These are phyloP conservation scores for Pterocles orientalis DNA, from an alignment of 2,113 vertebrate species.

Conservation along the genomic window DNA sequence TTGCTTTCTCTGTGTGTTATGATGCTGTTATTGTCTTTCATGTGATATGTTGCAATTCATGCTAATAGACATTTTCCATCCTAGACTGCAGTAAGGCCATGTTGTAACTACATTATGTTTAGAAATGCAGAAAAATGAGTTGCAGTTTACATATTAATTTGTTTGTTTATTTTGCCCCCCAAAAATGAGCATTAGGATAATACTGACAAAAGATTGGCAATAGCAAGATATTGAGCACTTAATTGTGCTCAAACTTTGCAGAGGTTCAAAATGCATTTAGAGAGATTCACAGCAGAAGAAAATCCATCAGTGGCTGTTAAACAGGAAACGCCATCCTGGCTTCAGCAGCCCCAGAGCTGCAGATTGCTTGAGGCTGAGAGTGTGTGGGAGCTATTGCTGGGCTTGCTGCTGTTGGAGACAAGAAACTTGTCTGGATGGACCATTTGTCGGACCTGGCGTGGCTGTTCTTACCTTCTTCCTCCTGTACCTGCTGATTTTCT, in stretches of 20 bases:
- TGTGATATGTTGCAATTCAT: conserved; percentile 29
- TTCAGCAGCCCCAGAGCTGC: background rate
- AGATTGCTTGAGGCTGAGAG: background rate
- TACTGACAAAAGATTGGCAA: background rate
- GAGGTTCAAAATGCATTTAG: background rate
- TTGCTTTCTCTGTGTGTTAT: conserved; percentile 42
- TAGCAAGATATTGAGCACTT: background rate
- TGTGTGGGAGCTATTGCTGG: background rate
- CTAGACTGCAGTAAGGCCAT: background rate
- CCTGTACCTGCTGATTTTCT: background rate
- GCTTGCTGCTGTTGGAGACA: background rate
- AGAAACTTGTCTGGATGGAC: background rate
- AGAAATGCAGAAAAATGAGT: background rate
- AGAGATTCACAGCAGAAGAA: background rate
- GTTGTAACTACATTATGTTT: background rate
- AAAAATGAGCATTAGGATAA: background rate
- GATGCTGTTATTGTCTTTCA: conserved; percentile 27
- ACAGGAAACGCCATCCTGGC: background rate
- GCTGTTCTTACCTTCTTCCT: background rate
- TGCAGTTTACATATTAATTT: background rate
- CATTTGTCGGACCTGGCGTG: background rate
- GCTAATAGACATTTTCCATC: conserved; percentile 27
- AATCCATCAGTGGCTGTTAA: conserved; percentile 3
- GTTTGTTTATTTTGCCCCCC: background rate
- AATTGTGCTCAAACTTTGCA: background rate